Evolutionary conservation across 2,113 vertebrate genomes (phyloP), one percentile per base, ranked within the genome.

Genomic region (Myiozetetes cayanensis): DNA sequence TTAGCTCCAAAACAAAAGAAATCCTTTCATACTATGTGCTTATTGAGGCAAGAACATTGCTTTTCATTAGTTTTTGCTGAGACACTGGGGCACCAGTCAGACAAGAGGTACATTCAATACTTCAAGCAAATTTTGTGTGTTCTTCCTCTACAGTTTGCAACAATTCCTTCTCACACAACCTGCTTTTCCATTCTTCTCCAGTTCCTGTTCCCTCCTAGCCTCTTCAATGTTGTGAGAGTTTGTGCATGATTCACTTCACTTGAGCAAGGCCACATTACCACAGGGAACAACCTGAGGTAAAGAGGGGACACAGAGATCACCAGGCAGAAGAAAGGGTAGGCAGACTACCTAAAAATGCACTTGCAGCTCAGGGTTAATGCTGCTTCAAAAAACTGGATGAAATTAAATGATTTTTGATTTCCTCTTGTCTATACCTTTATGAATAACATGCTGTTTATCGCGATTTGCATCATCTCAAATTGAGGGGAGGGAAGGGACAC

Each of bases 11-110:
- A 90, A 50, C 39, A 90, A 94, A 85, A 25, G 37, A 89, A 87
- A 86, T 91, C 28, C 63, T 39, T 87, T 91, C 23, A 46, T 52
- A 88, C 77, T 85, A 85, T 91, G 95, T 96, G 75, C n/a, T 83
- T 97, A 91, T 76, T 71, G 35, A 91, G 70, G 39, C 37, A 83
- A 89, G 83, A 55, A 73, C 3, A 0, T 43, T 87, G 81, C 17
- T 95, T 91, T 93, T 83, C 67, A 93, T 87, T 43, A 47, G 46
- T 96, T 94, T 44, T 43, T 83, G 13, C 43, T 90, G 53, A 83
- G 78, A 87, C 71, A 85, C 18, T 25, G 30, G 25, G 62, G 58
- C 89, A 95, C 66, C 62, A 73, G 25, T 73, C 62, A 76, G 30
- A 75, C 73, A 85, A 79, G 33, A 73, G 9, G 2, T 59, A 8